Percentiles rank a stretch among this genome's conserved stretches.
Conservation (phyloP, 2,113 vertebrate genomes). For the Ptilonorhynchus violaceus region DNA sequence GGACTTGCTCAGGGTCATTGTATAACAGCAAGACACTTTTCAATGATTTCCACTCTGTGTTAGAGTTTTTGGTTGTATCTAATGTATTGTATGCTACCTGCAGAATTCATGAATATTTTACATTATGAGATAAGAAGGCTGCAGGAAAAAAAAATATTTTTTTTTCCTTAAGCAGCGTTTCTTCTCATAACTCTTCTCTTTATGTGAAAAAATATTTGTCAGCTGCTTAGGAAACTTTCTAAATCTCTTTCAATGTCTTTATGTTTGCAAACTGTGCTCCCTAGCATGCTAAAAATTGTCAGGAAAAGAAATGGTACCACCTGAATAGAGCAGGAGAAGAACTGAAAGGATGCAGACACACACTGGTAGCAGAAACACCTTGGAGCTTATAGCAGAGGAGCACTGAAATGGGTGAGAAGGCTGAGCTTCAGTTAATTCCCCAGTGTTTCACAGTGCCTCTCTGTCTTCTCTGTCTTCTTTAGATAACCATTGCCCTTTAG, state of each 20-base stretch:
- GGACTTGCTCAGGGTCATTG: background rate
- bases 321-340: background rate
- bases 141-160: background rate
- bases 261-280: constrained; percentile 12
- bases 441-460: background rate
- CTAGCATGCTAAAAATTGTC: constrained; percentile 48
- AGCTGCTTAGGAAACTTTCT: constrained; percentile 35
- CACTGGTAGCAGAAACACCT: background rate
- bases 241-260: constrained; percentile 38
- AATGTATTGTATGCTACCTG: background rate
- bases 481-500: background rate
- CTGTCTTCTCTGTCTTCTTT: background rate
- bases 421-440: background rate
- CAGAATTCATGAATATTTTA: constrained; percentile 49
- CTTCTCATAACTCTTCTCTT: background rate
- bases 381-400: background rate
- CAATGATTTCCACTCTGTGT: constrained; percentile 9
- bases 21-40: constrained; percentile 3
- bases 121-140: background rate
- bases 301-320: constrained; percentile 13
- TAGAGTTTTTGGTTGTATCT: constrained; percentile 23
- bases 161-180: background rate
- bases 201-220: background rate
- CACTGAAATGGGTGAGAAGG: background rate
- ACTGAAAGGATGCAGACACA: background rate